phyloP scores from a whole-genome alignment of 2,888 invertebrate species.

The Marasmarcha lunaedactyla region DNA sequence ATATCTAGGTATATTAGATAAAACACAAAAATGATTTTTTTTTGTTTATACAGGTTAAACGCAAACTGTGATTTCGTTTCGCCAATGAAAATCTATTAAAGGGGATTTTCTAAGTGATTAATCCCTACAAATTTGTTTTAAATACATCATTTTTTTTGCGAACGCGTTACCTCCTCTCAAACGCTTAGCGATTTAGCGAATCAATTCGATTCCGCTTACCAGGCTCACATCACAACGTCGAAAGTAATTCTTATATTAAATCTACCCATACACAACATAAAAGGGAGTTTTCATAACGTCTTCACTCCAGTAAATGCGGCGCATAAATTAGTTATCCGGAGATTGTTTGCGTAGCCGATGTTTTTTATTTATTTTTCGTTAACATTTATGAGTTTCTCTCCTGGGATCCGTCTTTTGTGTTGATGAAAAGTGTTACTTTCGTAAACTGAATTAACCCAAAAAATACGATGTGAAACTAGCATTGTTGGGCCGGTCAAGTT shows the following conservation, averaged over 20 bases:
- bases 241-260: constrained; percentile 68
- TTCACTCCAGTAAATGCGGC: constrained; percentile 42
- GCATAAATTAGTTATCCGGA: constrained; percentile 66
- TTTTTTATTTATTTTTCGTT: constrained; percentile 44
- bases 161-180: no score
- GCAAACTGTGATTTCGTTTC: no score
- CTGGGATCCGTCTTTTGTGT: constrained; percentile 4
- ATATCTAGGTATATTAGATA: no score
- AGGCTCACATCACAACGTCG: constrained; percentile 43
- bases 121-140: no score
- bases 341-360: constrained; percentile 56
- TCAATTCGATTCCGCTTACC: constrained; percentile 36
- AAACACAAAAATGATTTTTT: no score
- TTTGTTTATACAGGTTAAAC: no score
- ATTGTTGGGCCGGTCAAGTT: constrained; percentile 12
- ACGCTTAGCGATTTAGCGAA: constrained; percentile 29
- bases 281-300: constrained; percentile 47
- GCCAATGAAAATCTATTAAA: no score
- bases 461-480: constrained; percentile 1
- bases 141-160: no score
- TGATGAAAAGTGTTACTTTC: neutral
- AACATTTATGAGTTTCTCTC: constrained; percentile 55
- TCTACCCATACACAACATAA: constrained; percentile 54
- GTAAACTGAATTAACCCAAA: no score
- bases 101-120: no score